Evolutionary conservation across 1,140 invertebrate genomes (phyloP).

Genomic region (Callitettix versicolor): DNA sequence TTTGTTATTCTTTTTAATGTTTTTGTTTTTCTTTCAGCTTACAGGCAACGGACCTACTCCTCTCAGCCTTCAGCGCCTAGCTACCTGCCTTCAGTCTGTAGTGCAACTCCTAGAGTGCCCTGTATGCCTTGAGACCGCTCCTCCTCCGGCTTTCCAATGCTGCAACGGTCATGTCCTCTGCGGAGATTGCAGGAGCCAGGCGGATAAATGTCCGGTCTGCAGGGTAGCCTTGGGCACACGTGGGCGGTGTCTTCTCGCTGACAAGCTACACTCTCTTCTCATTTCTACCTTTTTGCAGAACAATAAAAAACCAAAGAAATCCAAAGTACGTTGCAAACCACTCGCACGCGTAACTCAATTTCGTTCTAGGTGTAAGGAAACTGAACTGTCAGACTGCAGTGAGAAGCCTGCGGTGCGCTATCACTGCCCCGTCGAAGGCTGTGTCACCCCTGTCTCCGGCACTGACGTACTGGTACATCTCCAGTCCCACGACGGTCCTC

Average conservation of each 20-base stretch:
- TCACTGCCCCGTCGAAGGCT: conserved; percentile 5
- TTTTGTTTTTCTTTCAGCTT: conserved; percentile 29
- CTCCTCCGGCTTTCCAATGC: conserved; percentile 50
- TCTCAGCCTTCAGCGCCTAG: conserved; percentile 37
- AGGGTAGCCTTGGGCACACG: conserved; percentile 37
- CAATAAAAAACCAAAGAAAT: conserved; percentile 7
- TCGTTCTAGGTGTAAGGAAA: neutral
- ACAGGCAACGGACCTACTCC: conserved; percentile 42
- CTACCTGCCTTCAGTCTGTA: conserved; percentile 37
- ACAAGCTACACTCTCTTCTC: conserved; percentile 37
- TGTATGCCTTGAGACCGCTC: conserved; percentile 46
- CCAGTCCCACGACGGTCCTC: conserved; percentile 21
- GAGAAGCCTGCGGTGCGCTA: neutral
- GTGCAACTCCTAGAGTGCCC: conserved; percentile 50
- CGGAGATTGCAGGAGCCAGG: conserved; percentile 43
- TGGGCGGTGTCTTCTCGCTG: conserved; percentile 43
- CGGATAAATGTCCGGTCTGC: conserved; percentile 49
- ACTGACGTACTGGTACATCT: conserved; percentile 14
- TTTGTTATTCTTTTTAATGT: too few relatives aligned
- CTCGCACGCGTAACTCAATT: too few relatives aligned
- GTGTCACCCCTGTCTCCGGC: neutral
- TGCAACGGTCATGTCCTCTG: conserved; percentile 55
- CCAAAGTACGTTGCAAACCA: conserved; percentile 1
- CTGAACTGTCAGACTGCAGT: too few relatives aligned
- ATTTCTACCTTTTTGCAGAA: conserved; percentile 29